Percentiles rank a stretch among this genome's conserved stretches.
Conservation (phyloP, 2,797 vertebrate species). For the Moxostoma hubbsi region DNA sequence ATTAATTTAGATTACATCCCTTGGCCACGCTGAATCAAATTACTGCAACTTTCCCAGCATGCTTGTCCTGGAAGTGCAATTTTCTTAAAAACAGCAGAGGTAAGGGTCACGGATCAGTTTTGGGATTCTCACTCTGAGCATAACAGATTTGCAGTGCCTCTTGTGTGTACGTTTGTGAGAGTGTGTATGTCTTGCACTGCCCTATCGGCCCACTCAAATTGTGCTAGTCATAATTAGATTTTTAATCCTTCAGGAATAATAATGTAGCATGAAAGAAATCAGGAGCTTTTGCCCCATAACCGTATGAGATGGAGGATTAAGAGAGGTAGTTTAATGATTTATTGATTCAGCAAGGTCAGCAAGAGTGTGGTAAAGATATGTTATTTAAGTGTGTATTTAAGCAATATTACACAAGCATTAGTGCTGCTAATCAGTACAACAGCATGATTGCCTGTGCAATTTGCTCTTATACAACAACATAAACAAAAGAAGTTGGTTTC, state of each 20-base stretch:
- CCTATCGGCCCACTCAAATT: constrained; percentile 49
- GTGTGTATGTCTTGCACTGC: neutral
- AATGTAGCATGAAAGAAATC: constrained; percentile 40
- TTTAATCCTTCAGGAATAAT: constrained; percentile 55
- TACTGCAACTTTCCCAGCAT: constrained; percentile 65
- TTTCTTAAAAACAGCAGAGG: constrained; percentile 52
- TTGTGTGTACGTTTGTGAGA: constrained; percentile 5
- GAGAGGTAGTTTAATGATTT: constrained; percentile 15
- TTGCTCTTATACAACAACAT: too few species aligned
- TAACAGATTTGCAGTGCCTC: constrained; percentile 26
- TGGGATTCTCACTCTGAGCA: constrained; percentile 52
- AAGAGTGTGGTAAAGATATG: constrained; percentile 14
- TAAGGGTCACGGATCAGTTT: constrained; percentile 59
- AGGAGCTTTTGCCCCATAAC: constrained; percentile 24
- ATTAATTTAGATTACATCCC: constrained; percentile 76
- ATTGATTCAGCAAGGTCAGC: constrained; percentile 27
- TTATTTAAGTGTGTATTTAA: neutral
- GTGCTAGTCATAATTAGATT: constrained; percentile 51
- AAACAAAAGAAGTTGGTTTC: too few species aligned
- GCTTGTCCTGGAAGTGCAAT: constrained; percentile 65
- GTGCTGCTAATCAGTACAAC: too few species aligned
- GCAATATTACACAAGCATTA: too few species aligned
- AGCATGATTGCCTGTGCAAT: too few species aligned
- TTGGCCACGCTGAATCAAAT: constrained; percentile 68
- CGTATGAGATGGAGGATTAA: constrained; percentile 16